phyloP scores from a whole-genome alignment of 2,888 invertebrate genomes.

The Leuctra nigra region DNA sequence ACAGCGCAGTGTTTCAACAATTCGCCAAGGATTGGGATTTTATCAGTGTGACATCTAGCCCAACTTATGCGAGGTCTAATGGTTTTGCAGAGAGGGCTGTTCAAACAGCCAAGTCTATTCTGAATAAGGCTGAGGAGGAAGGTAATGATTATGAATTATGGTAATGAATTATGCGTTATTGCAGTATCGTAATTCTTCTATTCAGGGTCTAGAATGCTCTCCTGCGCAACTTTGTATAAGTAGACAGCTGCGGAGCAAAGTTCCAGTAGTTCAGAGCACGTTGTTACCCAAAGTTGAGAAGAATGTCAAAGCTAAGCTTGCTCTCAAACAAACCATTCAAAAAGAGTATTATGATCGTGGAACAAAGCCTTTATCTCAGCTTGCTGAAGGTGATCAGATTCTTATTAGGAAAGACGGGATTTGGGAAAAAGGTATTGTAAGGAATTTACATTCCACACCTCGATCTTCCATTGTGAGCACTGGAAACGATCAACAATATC shows the following conservation, averaged over 20 bases:
- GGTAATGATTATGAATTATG: too few relatives aligned
- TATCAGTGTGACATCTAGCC: conserved; percentile 28
- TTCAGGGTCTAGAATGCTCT: background rate
- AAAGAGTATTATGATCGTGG: conserved; percentile 7
- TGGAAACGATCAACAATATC: too few relatives aligned
- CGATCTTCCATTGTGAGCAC: background rate
- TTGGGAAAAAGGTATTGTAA: background rate
- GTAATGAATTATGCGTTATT: conserved; percentile 13
- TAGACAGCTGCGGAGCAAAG: background rate
- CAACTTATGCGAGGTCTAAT: conserved; percentile 31
- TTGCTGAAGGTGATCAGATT: background rate
- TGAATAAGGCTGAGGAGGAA: conserved; percentile 27
- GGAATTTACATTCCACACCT: background rate
- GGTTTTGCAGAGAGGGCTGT: conserved; percentile 31
- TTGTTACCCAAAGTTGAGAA: background rate
- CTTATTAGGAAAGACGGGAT: background rate
- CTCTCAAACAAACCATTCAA: background rate
- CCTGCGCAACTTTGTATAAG: conserved; percentile 1
- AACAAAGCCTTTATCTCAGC: background rate
- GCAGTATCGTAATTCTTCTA: conserved; percentile 13
- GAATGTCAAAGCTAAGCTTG: background rate
- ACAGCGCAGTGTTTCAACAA: conserved; percentile 26
- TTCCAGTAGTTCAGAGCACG: background rate
- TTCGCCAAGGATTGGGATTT: conserved; percentile 31
- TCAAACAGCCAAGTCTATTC: conserved; percentile 26